Evolutionary conservation across 2,113 vertebrate genomes (phyloP).

Genomic region (Oncorhynchus keta): DNA sequence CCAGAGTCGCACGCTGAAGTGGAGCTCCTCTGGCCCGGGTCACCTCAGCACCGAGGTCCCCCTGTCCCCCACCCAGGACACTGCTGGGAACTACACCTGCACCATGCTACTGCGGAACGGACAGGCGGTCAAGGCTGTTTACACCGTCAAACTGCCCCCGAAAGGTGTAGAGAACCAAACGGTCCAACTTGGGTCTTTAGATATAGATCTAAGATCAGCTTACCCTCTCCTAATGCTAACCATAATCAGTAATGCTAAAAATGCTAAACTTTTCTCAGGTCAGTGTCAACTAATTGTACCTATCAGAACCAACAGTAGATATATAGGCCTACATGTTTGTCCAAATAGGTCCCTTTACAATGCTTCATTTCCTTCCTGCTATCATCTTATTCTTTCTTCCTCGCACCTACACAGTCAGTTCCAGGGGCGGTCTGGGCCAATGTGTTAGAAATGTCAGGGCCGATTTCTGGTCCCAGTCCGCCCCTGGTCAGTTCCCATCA

Average conservation of each 20-base stretch:
- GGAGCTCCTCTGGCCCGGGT: constrained; percentile 25
- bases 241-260: too few species aligned
- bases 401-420: not conserved
- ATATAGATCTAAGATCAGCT: too few species aligned
- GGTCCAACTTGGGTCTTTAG: too few species aligned
- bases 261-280: too few species aligned
- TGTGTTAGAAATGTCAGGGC: too few species aligned
- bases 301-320: too few species aligned
- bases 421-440: too few species aligned
- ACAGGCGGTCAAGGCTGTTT: constrained; percentile 37
- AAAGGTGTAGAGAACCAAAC: constrained; percentile 10
- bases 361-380: not conserved
- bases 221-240: too few species aligned
- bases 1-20: constrained; percentile 2
- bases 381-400: not conserved
- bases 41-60: constrained; percentile 38
- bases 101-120: constrained; percentile 58
- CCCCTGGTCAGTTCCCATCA: too few species aligned
- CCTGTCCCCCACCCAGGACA: constrained; percentile 56
- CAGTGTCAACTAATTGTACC: too few species aligned
- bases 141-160: constrained; percentile 43
- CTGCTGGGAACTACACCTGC: constrained; percentile 73
- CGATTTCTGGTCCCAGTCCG: too few species aligned
- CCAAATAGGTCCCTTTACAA: not conserved
- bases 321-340: too few species aligned